Percentiles rank a stretch among this genome's conserved stretches.
phyloP scores from a whole-genome alignment of 2,113 vertebrate species.

The Aptenodytes patagonicus region DNA sequence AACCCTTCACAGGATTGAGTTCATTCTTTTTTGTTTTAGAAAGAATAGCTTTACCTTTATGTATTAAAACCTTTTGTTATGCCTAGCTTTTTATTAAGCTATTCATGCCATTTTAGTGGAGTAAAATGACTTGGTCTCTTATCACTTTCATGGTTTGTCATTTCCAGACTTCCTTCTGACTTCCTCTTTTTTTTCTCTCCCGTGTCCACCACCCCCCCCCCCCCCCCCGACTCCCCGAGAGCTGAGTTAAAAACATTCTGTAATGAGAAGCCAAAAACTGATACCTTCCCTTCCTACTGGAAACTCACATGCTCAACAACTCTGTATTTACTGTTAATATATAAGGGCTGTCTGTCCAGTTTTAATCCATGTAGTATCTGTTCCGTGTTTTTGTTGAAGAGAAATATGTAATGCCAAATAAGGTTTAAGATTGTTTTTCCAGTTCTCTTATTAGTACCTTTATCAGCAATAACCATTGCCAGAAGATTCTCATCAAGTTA shows the following conservation, averaged over 20 bases:
- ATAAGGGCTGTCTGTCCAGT: background rate
- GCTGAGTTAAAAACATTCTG: background rate
- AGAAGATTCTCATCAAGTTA: background rate
- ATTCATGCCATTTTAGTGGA: background rate
- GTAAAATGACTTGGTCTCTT: background rate
- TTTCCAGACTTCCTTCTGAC: slow-evolving; percentile 1
- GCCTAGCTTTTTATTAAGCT: background rate
- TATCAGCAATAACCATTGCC: background rate
- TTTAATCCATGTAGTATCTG: background rate
- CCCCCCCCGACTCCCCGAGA: background rate
- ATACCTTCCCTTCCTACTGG: background rate
- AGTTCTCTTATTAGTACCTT: background rate
- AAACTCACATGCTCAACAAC: background rate
- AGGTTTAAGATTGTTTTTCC: background rate
- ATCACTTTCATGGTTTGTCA: background rate
- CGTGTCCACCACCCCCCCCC: too few species aligned
- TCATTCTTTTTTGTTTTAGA: background rate
- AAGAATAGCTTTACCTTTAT: background rate
- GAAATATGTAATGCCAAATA: background rate
- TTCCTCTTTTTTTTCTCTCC: background rate
- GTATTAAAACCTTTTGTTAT: background rate
- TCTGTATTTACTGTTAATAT: background rate
- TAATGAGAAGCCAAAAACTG: background rate
- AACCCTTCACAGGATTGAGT: background rate
- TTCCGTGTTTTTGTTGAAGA: background rate